Evolutionary conservation across 2,113 vertebrate genomes (phyloP).

Genomic region (Hipposideros armiger): DNA sequence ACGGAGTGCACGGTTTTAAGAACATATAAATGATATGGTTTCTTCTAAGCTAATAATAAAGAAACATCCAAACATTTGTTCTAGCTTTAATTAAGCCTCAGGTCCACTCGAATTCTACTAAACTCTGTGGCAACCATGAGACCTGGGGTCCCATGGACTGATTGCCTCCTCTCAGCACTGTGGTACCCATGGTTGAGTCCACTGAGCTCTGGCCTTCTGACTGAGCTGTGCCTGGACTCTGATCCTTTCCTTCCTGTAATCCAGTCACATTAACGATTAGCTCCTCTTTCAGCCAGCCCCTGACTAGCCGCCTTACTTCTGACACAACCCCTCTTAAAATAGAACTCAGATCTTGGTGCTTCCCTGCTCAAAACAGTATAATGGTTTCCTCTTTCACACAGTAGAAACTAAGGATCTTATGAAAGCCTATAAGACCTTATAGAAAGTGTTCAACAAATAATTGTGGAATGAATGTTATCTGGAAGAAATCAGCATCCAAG

Average conservation of each 20-base stretch:
- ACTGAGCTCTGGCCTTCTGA: background rate
- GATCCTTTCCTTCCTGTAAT: background rate
- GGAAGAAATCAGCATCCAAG: background rate
- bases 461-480: background rate
- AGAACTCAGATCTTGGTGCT: background rate
- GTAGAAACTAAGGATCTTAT: background rate
- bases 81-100: background rate
- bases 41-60: background rate
- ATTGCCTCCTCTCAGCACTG: background rate
- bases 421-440: background rate
- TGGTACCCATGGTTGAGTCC: background rate
- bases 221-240: background rate
- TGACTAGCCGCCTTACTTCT: background rate
- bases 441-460: background rate
- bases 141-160: background rate
- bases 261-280: background rate
- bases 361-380: background rate
- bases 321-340: background rate
- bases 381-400: background rate
- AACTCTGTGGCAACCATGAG: background rate
- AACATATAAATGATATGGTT: background rate
- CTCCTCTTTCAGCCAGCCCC: background rate
- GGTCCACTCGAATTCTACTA: background rate
- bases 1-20: background rate
- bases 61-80: background rate